These are phyloP conservation scores for Conger conger DNA, from an alignment of 2,113 vertebrate genomes.

Conservation along the genomic window DNA sequence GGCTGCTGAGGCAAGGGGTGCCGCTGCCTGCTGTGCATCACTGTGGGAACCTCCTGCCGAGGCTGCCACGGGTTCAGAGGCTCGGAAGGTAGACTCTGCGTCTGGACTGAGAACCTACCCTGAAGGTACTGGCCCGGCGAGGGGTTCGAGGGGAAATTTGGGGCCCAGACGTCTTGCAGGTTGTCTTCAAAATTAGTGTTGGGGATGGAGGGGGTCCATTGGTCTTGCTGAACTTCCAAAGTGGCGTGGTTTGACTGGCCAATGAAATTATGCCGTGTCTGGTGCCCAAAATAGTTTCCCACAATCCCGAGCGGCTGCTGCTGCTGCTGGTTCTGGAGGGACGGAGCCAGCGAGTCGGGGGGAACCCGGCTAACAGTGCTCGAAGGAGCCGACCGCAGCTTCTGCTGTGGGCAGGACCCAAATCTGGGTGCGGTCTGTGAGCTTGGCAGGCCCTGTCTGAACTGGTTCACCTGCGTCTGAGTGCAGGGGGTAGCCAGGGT, in stretches of 20 bases:
- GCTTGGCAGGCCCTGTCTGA: conserved; percentile 24
- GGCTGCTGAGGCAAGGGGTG: not conserved
- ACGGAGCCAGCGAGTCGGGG: conserved; percentile 17
- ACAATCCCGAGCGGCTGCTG: not conserved
- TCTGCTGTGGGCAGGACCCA: conserved; percentile 24
- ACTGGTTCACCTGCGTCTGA: conserved; percentile 37
- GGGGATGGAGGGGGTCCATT: not conserved
- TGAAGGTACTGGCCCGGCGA: conserved; percentile 27
- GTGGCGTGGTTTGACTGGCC: not conserved
- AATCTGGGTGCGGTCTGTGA: conserved; percentile 25
- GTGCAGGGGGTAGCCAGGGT: conserved; percentile 16
- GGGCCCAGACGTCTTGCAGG: not conserved
- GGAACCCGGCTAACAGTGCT: not conserved
- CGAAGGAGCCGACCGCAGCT: conserved; percentile 11
- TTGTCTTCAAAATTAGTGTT: not conserved
- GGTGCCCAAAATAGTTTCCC: not conserved
- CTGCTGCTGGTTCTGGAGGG: conserved; percentile 33
- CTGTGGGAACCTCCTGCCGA: conserved; percentile 22
- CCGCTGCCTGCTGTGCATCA: conserved; percentile 23
- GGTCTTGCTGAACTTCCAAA: not conserved
- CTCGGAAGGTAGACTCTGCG: conserved; percentile 28
- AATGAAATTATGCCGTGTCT: not conserved
- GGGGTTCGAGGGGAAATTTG: conserved; percentile 43
- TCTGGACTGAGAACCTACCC: conserved; percentile 41
- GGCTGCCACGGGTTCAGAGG: conserved; percentile 38